Conservation (phyloP, 2,113 vertebrate genomes). For the Oreocharis arfaki region DNA sequence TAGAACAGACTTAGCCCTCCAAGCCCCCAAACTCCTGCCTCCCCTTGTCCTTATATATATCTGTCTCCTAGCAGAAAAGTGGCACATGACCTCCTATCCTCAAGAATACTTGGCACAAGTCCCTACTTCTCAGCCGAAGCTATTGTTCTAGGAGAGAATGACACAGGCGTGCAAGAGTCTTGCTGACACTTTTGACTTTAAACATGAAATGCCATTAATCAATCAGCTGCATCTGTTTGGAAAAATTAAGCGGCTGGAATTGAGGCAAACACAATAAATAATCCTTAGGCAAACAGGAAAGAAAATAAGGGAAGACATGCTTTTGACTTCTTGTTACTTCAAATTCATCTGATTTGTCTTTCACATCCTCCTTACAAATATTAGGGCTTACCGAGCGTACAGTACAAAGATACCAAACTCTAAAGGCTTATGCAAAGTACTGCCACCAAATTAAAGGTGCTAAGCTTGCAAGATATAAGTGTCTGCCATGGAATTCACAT, state of each 20-base stretch:
- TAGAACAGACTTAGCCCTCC: slow-evolving; percentile 72
- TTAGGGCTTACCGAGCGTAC: not conserved
- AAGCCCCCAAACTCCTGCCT: slow-evolving; percentile 65
- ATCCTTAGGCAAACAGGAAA: slow-evolving; percentile 73
- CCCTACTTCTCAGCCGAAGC: slow-evolving; percentile 73
- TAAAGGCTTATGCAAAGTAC: slow-evolving; percentile 10
- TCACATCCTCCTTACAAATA: not conserved
- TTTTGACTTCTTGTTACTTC: slow-evolving; percentile 67
- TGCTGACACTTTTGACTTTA: slow-evolving; percentile 85
- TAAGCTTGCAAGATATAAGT: slow-evolving; percentile 19
- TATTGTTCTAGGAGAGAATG: slow-evolving; percentile 78
- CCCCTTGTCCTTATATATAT: slow-evolving; percentile 71
- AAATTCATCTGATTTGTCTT: slow-evolving; percentile 55
- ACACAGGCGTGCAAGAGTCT: slow-evolving; percentile 72
- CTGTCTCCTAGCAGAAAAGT: slow-evolving; percentile 76
- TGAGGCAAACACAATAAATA: slow-evolving; percentile 78
- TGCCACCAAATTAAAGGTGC: slow-evolving; percentile 21
- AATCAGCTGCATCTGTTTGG: slow-evolving; percentile 80
- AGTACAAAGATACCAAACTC: not conserved
- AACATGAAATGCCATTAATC: slow-evolving; percentile 80
- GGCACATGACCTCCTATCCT: slow-evolving; percentile 79
- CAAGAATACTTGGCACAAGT: slow-evolving; percentile 79
- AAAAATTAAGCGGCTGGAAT: slow-evolving; percentile 77
- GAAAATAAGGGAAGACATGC: slow-evolving; percentile 39
- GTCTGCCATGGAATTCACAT: slow-evolving; percentile 24